Base-by-base conservation (phyloP, 2,888 invertebrate species). In the Empis livida region DNA sequence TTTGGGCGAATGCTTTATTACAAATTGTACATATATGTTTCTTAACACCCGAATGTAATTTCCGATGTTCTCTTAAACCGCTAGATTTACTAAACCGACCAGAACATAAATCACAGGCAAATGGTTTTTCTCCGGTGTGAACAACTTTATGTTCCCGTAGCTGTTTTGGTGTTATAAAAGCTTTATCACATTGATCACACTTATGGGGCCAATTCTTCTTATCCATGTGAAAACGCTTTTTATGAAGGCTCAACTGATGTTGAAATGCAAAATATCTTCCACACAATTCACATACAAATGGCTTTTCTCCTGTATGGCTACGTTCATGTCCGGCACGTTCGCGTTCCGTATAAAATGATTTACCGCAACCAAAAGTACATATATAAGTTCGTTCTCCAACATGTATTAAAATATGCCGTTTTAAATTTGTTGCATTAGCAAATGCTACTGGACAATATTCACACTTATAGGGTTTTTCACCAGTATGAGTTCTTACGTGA, bases 1-100 rank as follows among this genome's bases (percentile, higher is more conserved):
- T 45, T 41, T 52, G 52, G 1, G 50, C 47, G 44, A 52, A 52
- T 1, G 43, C 48, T 35, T 52, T 50, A 1, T 38, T 42, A 40
- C 52, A 52, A 17, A 43, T 47, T 10, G 39, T 38, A 44, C 48
- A 45, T 60, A 61, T 49, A 61, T 64, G 45, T 17, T 50, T 42
- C 40, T 50, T 52, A 6, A 39, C 35, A 10, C 42, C 42, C 2
- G 47, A 43, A 45, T 52, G 52, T n/a, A 52, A 32, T 43, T 46
- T 42, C 9, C 31, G 10, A 38, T 51, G 51, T 9, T 43, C 32
- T 23, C 42, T 37, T 13, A 49, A 40, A 5, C 46, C 44, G 11
- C 43, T 32, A 10, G 41, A 23, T 37, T 49, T 42, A 10, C 48
- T 43, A 38, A 51, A 51, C 2, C 39, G 37, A 20, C 42, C 17